Conservation (phyloP, 2,113 vertebrate species). For the Enhydra lutris region DNA sequence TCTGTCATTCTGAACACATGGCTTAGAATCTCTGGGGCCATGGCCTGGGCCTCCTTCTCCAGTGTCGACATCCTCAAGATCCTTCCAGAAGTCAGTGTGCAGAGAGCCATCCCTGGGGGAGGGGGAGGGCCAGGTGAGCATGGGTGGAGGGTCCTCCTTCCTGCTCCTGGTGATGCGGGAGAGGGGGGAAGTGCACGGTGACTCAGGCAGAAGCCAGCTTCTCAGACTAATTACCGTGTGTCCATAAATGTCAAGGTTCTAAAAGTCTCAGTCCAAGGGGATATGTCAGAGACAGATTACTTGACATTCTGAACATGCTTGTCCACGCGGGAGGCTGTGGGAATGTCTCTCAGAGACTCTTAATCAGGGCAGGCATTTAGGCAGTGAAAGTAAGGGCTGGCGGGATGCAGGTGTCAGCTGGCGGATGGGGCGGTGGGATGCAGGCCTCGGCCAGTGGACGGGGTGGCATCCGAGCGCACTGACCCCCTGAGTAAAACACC, state of each 20-base stretch:
- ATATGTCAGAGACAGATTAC: background rate
- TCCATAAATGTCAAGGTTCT: background rate
- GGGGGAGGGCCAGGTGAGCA: no score
- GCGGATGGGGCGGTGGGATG: no score
- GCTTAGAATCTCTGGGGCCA: no score
- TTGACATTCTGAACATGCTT: background rate
- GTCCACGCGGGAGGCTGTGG: background rate
- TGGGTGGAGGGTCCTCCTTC: no score
- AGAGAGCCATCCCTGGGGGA: no score
- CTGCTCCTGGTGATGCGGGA: no score
- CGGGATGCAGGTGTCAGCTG: no score
- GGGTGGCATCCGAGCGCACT: accelerated
- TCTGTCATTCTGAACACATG: no score
- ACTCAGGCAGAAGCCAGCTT: background rate
- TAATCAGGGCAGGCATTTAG: background rate
- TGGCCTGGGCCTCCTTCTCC: no score
- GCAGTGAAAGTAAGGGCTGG: background rate
- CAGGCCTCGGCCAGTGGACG: no score
- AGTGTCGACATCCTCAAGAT: background rate
- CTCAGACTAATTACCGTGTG: background rate
- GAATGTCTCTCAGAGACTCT: background rate
- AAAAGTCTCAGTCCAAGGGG: background rate
- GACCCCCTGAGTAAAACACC: no score
- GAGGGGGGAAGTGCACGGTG: accelerated
- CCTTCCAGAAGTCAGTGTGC: no score